Evolutionary conservation across 2,113 vertebrate genomes (phyloP).

Genomic region (Cyrtonyx montezumae): DNA sequence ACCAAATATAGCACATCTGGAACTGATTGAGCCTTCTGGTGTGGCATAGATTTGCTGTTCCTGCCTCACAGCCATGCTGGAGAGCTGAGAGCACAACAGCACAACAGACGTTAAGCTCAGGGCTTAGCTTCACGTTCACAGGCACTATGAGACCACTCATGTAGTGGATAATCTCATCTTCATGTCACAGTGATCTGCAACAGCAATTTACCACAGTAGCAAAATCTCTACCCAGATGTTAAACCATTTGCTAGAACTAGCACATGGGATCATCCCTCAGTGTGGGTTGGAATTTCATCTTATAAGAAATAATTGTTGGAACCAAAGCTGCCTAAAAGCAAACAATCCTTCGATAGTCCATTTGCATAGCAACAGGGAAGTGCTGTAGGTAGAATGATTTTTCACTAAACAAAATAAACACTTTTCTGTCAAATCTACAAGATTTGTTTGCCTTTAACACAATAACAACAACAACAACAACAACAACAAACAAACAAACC

Average conservation of each 20-base stretch:
- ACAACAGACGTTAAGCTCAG: not conserved
- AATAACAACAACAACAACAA: not conserved
- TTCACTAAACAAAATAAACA: not conserved
- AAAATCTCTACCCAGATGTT: not conserved
- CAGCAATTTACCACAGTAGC: not conserved
- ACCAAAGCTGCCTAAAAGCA: not conserved
- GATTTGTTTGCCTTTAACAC: not conserved
- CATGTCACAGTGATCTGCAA: not conserved
- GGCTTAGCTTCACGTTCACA: not conserved
- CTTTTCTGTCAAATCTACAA: not conserved
- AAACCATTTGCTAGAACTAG: not conserved
- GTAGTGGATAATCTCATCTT: not conserved
- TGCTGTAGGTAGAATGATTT: not conserved
- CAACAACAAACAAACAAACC: not conserved
- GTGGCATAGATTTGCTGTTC: slow-evolving; percentile 39
- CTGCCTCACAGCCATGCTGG: not conserved
- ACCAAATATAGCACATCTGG: slow-evolving; percentile 46
- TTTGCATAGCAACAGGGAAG: not conserved
- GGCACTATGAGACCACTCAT: not conserved
- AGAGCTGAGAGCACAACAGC: not conserved
- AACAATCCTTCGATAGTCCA: not conserved
- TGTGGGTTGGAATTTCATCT: not conserved
- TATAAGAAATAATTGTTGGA: not conserved
- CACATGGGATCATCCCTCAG: not conserved
- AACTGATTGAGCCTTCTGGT: not conserved